phyloP scores from a whole-genome alignment of 2,113 vertebrate species.

The Myiozetetes cayanensis region DNA sequence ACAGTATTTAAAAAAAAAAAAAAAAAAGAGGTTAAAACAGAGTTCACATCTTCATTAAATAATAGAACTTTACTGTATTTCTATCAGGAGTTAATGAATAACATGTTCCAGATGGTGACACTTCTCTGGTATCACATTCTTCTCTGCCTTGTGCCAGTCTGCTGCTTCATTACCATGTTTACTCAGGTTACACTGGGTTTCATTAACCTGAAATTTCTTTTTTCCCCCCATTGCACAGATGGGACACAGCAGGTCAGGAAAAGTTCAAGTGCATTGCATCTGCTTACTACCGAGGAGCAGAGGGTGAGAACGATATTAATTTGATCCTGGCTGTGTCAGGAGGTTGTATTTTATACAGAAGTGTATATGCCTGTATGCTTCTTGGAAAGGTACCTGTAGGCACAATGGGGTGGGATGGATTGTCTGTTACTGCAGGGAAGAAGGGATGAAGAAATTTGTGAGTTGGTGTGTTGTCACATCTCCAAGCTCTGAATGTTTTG shows the following conservation, averaged over 20 bases:
- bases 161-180: slow-evolving; percentile 43
- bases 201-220: slow-evolving; percentile 22
- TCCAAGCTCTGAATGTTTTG: background rate
- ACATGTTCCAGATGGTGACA: slow-evolving; percentile 45
- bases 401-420: background rate
- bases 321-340: background rate
- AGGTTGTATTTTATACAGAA: background rate
- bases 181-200: slow-evolving; percentile 10
- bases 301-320: slow-evolving; percentile 74
- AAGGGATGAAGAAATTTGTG: background rate
- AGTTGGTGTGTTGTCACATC: background rate
- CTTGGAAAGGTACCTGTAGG: background rate
- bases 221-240: slow-evolving; percentile 67
- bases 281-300: slow-evolving; percentile 89
- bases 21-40: background rate
- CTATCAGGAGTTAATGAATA: slow-evolving; percentile 22
- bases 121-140: slow-evolving; percentile 32
- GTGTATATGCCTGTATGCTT: background rate
- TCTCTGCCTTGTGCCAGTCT: slow-evolving; percentile 8
- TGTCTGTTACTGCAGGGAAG: background rate
- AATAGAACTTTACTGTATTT: background rate
- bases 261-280: slow-evolving; percentile 95
- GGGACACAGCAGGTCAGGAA: slow-evolving; percentile 95
- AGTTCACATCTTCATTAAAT: background rate
- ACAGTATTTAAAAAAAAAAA: background rate